Evolutionary conservation across 2,888 invertebrate species (phyloP).

Genomic region (Polietes domitor): DNA sequence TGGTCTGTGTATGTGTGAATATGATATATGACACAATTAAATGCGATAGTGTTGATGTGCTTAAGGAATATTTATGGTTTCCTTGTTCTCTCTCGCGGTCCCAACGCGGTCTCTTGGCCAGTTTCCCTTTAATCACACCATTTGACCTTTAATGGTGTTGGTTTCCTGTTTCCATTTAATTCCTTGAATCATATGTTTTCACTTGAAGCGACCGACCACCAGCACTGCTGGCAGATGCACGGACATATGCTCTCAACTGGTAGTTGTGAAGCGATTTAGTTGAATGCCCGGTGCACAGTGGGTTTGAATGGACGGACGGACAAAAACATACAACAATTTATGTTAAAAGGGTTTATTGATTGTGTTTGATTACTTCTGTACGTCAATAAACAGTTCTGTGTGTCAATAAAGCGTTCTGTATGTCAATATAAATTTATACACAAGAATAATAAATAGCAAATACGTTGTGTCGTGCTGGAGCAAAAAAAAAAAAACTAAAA

Average conservation of each 20-base stretch:
- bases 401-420: too few relatives aligned
- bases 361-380: not conserved
- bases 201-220: not conserved
- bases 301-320: not conserved
- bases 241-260: not conserved
- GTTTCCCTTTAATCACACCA: constrained; percentile 7
- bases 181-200: constrained; percentile 2
- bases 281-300: constrained; percentile 34
- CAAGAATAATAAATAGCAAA: too few relatives aligned
- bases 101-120: not conserved
- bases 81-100: not conserved
- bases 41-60: constrained; percentile 43
- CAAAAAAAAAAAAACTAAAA: too few relatives aligned
- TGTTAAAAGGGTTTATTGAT: not conserved
- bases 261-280: constrained; percentile 40
- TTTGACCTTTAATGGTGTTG: constrained; percentile 51
- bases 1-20: not conserved
- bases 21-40: constrained; percentile 29
- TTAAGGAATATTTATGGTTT: constrained; percentile 32
- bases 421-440: too few relatives aligned
- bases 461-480: too few relatives aligned
- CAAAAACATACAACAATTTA: constrained; percentile 9
- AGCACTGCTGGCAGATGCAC: constrained; percentile 7
- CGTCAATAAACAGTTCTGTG: too few relatives aligned
- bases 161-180: constrained; percentile 5